Conservation (phyloP, 2,113 vertebrate species). For the Dromiciops gliroides region DNA sequence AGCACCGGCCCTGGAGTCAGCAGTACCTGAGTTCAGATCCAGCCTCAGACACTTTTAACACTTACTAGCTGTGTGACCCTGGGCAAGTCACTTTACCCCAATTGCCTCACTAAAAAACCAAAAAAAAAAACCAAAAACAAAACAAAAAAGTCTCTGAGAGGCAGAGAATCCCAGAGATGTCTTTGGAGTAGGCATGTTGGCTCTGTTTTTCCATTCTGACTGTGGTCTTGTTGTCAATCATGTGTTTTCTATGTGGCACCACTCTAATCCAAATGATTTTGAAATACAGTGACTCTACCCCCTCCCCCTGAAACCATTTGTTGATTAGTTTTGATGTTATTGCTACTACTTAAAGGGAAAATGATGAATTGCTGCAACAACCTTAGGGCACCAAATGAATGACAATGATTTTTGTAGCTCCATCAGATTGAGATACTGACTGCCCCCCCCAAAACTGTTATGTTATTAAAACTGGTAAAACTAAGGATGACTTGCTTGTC, state of each 20-base stretch:
- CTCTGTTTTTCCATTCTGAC: not conserved
- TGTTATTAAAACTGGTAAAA: not conserved
- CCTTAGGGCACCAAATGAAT: conserved; percentile 38
- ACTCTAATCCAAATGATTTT: conserved; percentile 16
- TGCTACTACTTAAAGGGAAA: conserved; percentile 3
- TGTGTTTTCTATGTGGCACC: not conserved
- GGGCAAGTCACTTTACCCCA: too few relatives aligned
- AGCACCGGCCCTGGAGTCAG: too few relatives aligned
- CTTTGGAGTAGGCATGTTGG: not conserved
- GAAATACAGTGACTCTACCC: not conserved
- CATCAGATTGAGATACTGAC: not conserved
- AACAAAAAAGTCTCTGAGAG: not conserved
- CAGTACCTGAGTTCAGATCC: too few relatives aligned
- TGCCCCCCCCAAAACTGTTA: not conserved
- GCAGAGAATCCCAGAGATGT: not conserved
- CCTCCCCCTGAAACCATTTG: conserved; percentile 7
- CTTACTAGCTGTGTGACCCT: too few relatives aligned
- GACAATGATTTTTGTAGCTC: not conserved
- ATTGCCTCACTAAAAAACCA: too few relatives aligned
- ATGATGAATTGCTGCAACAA: conserved; percentile 15
- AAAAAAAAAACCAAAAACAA: too few relatives aligned
- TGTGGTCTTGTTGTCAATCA: not conserved
- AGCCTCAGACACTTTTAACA: too few relatives aligned
- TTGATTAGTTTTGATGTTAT: not conserved
- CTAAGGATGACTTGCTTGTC: not conserved